A percentile compares a stretch with the other conserved stretches of the same genome.
phyloP scores from a whole-genome alignment of 2,113 vertebrate species.

The Calidris pygmaea region DNA sequence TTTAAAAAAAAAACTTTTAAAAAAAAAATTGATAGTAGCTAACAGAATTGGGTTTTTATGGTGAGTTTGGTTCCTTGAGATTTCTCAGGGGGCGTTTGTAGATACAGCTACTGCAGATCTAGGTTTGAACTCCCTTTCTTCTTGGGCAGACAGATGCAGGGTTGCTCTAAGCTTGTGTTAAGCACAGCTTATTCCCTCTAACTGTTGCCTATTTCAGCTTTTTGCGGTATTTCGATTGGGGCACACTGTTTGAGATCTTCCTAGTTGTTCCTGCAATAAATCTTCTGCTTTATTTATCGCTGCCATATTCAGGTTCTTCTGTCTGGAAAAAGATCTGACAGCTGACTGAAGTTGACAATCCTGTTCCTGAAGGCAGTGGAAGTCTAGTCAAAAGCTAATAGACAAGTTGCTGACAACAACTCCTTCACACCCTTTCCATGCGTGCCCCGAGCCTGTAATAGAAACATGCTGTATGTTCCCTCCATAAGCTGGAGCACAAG shows the following conservation, averaged over 20 bases:
- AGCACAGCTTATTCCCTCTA: neutral
- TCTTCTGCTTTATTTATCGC: slow-evolving; percentile 25
- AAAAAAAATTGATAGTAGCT: neutral
- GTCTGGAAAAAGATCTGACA: slow-evolving; percentile 21
- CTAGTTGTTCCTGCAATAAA: neutral
- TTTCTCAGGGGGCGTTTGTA: neutral
- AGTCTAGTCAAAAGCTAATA: slow-evolving; percentile 19
- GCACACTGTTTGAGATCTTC: neutral
- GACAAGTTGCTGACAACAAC: slow-evolving; percentile 53
- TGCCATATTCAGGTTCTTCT: neutral
- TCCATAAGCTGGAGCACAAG: neutral
- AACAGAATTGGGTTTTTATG: neutral
- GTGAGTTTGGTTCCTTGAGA: neutral
- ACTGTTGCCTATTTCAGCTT: neutral
- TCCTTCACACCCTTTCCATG: slow-evolving; percentile 20
- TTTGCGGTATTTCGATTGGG: neutral
- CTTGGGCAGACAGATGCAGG: neutral
- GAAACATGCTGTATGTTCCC: neutral
- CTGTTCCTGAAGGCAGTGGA: slow-evolving; percentile 15
- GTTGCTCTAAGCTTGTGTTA: neutral
- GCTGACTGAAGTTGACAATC: slow-evolving; percentile 6
- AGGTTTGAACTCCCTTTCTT: neutral
- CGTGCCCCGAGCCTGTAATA: neutral
- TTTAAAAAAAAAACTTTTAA: neutral
- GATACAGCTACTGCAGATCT: neutral